Evolutionary conservation across 2,888 invertebrate genomes (phyloP), one percentile per base, ranked within the genome.

Genomic region (Tetanocera ferruginea): DNA sequence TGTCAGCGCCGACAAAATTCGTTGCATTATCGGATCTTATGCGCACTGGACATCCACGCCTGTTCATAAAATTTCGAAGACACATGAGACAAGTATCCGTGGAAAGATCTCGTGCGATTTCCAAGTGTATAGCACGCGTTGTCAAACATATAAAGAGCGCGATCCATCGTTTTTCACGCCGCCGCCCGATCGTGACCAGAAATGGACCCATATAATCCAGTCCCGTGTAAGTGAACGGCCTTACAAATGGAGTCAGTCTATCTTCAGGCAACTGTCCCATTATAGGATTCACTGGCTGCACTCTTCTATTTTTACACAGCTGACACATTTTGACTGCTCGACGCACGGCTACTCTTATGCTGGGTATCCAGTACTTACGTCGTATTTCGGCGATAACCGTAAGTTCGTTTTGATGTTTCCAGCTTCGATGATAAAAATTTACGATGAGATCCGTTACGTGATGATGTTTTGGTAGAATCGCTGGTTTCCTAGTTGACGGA

Each of bases 61-160:
- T 14, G n/a, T 64, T 78, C 3, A 66, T 71, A 14, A 78, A 78
- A n/a, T 81, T 79, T 14, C 78, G 55, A 8, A 79, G 37, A 14
- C 64, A 62, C 25, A 74, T 34, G n/a, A 74, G 14, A 31, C 62
- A 74, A 28, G 43, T 43, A 28, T 74, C 74, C 8, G 64, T 64
- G 17, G 76, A 73, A 31, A 80, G 52, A 37, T 75, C 64, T 6
- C 23, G 23, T 2, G 79, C 77, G 9, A 75, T 34, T 70, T 78
- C 77, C 43, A 77, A 52, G 52, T 52, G 52, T 52, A 19, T 6
- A 17, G 52, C 52, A 52, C 52, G 52, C 1, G 52, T 52, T n/a
- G 52, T 52, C 52, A 52, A 19, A 52, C 52, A 52, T 37, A 17
- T 52, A 19, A 52, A n/a, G n/a, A n/a, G 52, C 4, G 52, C 52